phyloP scores from a whole-genome alignment of 2,888 invertebrate species.

The Oxyscelio sp. region DNA sequence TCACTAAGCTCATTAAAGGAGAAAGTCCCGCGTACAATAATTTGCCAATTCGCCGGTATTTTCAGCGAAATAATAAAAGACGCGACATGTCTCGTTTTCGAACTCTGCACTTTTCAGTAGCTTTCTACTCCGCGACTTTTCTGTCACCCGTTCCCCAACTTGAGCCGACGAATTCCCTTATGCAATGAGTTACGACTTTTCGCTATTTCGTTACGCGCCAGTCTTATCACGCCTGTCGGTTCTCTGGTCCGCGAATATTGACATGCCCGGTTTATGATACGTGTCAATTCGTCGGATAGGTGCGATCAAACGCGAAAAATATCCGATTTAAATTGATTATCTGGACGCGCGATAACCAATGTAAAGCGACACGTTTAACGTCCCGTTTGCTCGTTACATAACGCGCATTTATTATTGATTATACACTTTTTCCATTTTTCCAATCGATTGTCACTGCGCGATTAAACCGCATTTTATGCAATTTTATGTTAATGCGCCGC shows the following conservation, averaged over 20 bases:
- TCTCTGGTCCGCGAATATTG: conserved; percentile 14
- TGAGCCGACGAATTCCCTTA: conserved; percentile 20
- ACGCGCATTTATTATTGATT: conserved; percentile 32
- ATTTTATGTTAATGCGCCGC: background rate
- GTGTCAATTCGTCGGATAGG: conserved; percentile 29
- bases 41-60: conserved; percentile 48
- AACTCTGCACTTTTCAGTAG: conserved; percentile 55
- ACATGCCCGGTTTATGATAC: conserved; percentile 43
- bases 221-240: conserved; percentile 33
- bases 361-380: conserved; percentile 24
- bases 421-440: conserved; percentile 6
- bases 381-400: conserved; percentile 9
- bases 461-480: conserved; percentile 7
- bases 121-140: conserved; percentile 48
- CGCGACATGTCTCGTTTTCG: conserved; percentile 42
- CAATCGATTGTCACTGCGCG: background rate
- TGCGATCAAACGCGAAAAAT: conserved; percentile 29
- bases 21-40: conserved; percentile 55
- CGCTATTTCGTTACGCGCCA: conserved; percentile 6
- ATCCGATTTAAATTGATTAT: conserved; percentile 39
- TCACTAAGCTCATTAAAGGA: conserved; percentile 58
- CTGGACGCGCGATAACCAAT: background rate
- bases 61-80: conserved; percentile 51
- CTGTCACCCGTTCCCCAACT: conserved; percentile 19
- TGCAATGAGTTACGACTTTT: conserved; percentile 27